Evolutionary conservation across 2,888 invertebrate genomes (phyloP).

Genomic region (Yponomeuta cagnagella): DNA sequence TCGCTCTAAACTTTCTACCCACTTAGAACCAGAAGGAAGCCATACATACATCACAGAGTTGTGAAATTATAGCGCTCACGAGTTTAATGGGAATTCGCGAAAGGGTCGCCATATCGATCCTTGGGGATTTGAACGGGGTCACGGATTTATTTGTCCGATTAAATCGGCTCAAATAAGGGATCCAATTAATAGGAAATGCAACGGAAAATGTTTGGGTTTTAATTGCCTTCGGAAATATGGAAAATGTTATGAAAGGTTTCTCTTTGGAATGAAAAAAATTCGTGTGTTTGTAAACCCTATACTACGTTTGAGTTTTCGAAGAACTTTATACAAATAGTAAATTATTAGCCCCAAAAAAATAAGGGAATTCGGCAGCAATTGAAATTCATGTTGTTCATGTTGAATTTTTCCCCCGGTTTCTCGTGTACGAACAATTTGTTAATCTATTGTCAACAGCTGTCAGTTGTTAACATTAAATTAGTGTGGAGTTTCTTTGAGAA

Average conservation of each 20-base stretch:
- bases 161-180: neutral
- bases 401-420: no score
- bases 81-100: conserved; percentile 41
- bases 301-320: no score
- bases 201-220: neutral
- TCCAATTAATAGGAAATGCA: neutral
- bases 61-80: conserved; percentile 34
- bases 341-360: no score
- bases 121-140: conserved; percentile 36
- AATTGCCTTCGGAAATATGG: neutral
- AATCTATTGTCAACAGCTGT: no score
- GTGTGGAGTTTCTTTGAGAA: no score
- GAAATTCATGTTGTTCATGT: no score
- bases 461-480: no score
- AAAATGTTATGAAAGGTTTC: neutral
- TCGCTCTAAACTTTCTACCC: neutral
- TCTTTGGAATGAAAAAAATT: no score
- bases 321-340: no score
- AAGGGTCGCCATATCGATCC: conserved; percentile 46
- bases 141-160: conserved; percentile 9
- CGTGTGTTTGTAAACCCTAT: no score
- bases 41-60: conserved; percentile 48
- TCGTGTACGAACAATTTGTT: no score
- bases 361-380: no score
- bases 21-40: conserved; percentile 20